Base-by-base conservation (phyloP, 2,888 invertebrate genomes). In the Pheosia tremula region DNA sequence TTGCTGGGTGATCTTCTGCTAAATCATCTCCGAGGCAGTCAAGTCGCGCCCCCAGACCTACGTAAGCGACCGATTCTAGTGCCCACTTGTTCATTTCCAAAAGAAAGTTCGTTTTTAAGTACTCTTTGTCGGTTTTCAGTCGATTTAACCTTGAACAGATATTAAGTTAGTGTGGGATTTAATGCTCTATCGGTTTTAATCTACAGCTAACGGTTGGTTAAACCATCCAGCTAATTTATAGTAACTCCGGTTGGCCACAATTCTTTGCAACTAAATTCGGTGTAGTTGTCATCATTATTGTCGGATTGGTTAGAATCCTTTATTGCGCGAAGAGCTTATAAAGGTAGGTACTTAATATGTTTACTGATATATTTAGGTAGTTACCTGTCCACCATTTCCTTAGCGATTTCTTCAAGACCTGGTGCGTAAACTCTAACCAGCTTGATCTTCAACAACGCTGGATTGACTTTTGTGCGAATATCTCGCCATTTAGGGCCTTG, bases 401-500 rank as follows among this genome's bases (percentile, higher is more conserved):
- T 81, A 47, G 94, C 94, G 41, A 95, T 94, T 62, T 90, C 87
- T 61, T 93, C 89, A 60, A 95, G 85, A 9, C 85, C 89, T 3
- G 91, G 86, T 4, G 93, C 77, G 67, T 95, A 95, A 0, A 93
- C 79, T 77, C 93, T 94, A 1, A 94, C 89, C 64, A 94, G 83
- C 68, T 95, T 95, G 0, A 96, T 95, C 74, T 95, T 94, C 82
- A 97, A 84, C 82, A 97, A 87, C 47, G 95, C 93, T 58, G 95
- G 95, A 82, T 96, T 96, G 0, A 96, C 95, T 64, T 95, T 95
- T 0, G 95, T 94, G 24, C 97, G 92, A 69, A 96, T 94, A 59
- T 95, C 91, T 52, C 95, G 94, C 97, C 97, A 97, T 69, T 95
- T 90, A 11, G 94, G 91, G 0, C 96, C 96, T 84, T 96, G 95